These are phyloP conservation scores for Thaumetopoea pityocampa DNA, from an alignment of 1,140 invertebrate species.

Conservation along the genomic window DNA sequence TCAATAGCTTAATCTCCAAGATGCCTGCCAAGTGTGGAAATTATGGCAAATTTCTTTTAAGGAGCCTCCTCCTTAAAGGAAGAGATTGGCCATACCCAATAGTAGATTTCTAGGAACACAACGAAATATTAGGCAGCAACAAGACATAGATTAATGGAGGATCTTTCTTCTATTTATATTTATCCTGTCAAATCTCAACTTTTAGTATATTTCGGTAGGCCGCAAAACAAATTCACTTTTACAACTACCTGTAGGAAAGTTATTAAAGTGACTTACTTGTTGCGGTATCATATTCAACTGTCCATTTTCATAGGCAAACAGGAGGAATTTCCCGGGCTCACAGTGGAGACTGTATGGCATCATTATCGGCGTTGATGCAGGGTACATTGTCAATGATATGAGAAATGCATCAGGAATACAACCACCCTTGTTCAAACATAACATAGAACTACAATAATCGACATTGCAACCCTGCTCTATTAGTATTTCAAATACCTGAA, in stretches of 20 bases:
- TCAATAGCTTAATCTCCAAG: too few relatives aligned
- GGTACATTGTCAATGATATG: conserved; percentile 48
- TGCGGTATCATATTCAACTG: conserved; percentile 35
- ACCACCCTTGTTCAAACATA: conserved; percentile 16
- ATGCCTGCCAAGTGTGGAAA: too few relatives aligned
- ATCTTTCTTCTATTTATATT: too few relatives aligned
- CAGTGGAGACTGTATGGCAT: conserved; percentile 52
- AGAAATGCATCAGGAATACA: conserved; percentile 62
- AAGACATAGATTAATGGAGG: too few relatives aligned
- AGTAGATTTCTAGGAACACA: too few relatives aligned
- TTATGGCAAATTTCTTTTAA: too few relatives aligned
- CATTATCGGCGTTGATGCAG: conserved; percentile 41
- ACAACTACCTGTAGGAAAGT: conserved; percentile 7
- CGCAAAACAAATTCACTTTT: too few relatives aligned
- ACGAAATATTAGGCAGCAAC: too few relatives aligned
- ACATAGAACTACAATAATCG: conserved; percentile 52
- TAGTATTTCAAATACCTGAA: conserved; percentile 68
- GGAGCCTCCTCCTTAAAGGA: too few relatives aligned
- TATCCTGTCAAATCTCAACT: too few relatives aligned
- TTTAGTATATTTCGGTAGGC: too few relatives aligned
- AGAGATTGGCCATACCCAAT: too few relatives aligned
- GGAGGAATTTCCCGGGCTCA: conserved; percentile 51
- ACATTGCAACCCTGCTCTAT: conserved; percentile 60
- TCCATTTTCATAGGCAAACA: conserved; percentile 33
- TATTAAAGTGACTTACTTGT: conserved; percentile 34